Percentiles rank a stretch among this genome's conserved stretches.
Conservation (phyloP, 2,797 vertebrate species). For the Rhinella marina region DNA sequence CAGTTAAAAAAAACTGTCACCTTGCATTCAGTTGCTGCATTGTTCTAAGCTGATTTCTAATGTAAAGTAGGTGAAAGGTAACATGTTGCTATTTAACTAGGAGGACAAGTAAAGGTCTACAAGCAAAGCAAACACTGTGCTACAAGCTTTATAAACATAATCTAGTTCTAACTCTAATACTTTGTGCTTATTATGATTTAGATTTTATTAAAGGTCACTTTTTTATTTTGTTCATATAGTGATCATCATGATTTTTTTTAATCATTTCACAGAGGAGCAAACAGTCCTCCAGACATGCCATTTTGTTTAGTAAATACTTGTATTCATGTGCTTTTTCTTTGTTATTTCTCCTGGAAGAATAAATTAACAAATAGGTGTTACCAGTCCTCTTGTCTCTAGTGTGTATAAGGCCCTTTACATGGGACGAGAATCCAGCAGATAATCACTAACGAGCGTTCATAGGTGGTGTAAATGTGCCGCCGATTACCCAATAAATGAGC, state of each 20-base stretch:
- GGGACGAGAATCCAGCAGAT: too few relatives aligned
- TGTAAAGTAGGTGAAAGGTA: constrained; percentile 4
- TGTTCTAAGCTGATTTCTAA: background rate
- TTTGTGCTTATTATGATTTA: background rate
- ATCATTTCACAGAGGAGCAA: too few relatives aligned
- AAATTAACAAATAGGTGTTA: too few relatives aligned
- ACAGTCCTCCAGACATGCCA: too few relatives aligned
- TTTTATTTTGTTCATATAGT: background rate
- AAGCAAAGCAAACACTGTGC: background rate
- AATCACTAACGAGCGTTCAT: too few relatives aligned
- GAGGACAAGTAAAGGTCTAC: constrained; percentile 7
- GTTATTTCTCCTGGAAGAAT: too few relatives aligned
- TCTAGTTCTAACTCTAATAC: background rate
- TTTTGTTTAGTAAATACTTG: too few relatives aligned
- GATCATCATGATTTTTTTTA: background rate
- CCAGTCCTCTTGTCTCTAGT: too few relatives aligned
- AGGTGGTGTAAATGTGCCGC: too few relatives aligned
- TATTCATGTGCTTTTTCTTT: too few relatives aligned
- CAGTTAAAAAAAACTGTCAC: background rate
- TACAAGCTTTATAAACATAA: background rate
- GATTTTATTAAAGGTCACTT: background rate
- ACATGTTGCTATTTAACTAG: background rate
- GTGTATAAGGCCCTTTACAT: too few relatives aligned
- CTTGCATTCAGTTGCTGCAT: background rate
- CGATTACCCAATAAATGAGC: too few relatives aligned